phyloP scores from a whole-genome alignment of 2,113 vertebrate species.

The Pampusana beccarii region DNA sequence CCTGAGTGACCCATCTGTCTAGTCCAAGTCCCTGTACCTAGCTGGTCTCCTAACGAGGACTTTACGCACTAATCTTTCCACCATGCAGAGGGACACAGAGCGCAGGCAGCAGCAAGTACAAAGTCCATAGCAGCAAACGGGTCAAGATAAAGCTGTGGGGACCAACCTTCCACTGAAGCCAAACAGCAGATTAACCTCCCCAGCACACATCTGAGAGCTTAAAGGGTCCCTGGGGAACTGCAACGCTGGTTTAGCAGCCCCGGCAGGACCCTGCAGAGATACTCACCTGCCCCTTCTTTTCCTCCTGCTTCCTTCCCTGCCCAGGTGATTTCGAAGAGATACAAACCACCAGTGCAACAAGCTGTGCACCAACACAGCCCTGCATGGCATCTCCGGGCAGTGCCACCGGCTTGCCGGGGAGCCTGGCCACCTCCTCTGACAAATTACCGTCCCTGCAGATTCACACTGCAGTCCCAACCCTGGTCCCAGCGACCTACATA shows the following conservation, averaged over 20 bases:
- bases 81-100: background rate
- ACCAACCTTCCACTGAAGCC: background rate
- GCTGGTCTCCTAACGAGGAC: background rate
- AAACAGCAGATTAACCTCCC: background rate
- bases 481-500: background rate
- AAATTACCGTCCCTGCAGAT: accelerated
- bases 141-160: background rate
- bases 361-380: background rate
- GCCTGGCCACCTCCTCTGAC: background rate
- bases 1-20: background rate
- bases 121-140: background rate
- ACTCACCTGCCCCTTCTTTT: background rate
- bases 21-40: background rate
- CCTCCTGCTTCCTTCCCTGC: background rate
- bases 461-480: background rate
- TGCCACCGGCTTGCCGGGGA: background rate
- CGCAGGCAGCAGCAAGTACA: background rate
- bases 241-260: background rate
- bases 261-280: accelerated
- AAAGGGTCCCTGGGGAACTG: background rate
- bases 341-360: background rate
- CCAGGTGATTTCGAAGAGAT: background rate
- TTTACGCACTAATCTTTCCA: background rate
- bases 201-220: background rate
- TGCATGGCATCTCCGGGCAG: background rate